Evolutionary conservation across 2,888 invertebrate species (phyloP).

Genomic region (Apamea monoglypha): DNA sequence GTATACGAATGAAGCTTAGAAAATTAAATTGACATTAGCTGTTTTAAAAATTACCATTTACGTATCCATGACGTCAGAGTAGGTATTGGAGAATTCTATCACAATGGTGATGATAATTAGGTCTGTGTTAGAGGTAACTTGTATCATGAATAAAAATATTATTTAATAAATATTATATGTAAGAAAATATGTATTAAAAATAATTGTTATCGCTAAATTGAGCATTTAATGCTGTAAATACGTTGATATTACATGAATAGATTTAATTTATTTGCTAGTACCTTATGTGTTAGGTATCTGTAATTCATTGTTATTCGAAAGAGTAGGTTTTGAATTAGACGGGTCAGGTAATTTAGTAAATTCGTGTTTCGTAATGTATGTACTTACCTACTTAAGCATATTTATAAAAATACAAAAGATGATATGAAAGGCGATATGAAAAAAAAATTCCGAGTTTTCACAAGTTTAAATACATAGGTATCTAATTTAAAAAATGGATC

Average conservation of each 20-base stretch:
- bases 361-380: constrained; percentile 4
- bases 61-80: neutral
- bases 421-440: neutral
- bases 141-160: constrained; percentile 20
- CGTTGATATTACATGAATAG: constrained; percentile 27
- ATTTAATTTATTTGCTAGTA: constrained; percentile 19
- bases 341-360: constrained; percentile 5
- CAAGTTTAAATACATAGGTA: neutral
- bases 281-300: constrained; percentile 10
- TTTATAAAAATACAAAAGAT: constrained; percentile 2
- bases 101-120: constrained; percentile 11
- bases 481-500: neutral
- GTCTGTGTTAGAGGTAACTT: constrained; percentile 39
- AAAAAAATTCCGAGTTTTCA: neutral
- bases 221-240: constrained; percentile 58
- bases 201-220: constrained; percentile 27
- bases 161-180: constrained; percentile 21
- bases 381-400: neutral
- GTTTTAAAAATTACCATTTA: neutral
- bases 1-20: constrained; percentile 13
- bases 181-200: constrained; percentile 30
- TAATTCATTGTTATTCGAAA: constrained; percentile 22
- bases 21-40: neutral
- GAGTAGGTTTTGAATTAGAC: constrained; percentile 14
- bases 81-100: constrained; percentile 11